These are phyloP conservation scores for Gymnoscopelus microlampas DNA, from an alignment of 2,797 vertebrate genomes.

Conservation along the genomic window DNA sequence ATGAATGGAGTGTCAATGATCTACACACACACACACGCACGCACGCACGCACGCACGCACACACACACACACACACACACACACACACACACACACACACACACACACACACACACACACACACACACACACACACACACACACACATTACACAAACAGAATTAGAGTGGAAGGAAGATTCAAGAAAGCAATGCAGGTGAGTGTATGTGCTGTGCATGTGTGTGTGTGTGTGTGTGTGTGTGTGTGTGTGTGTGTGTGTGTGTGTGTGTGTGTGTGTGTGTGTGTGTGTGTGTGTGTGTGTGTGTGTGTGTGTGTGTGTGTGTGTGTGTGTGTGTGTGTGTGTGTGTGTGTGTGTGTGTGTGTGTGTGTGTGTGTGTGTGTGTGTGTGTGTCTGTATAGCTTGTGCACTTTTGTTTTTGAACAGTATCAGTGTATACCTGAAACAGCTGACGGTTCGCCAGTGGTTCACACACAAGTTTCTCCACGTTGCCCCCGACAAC, in stretches of 20 bases:
- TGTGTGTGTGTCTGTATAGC: slow-evolving; percentile 5
- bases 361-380: slow-evolving; percentile 1
- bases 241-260: slow-evolving; percentile 1
- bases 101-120: slow-evolving; percentile 9
- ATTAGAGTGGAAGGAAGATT: slow-evolving; percentile 4
- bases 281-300: slow-evolving; percentile 13
- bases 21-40: slow-evolving; percentile 69
- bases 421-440: slow-evolving; percentile 75
- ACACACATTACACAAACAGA: slow-evolving; percentile 26
- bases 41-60: slow-evolving; percentile 11
- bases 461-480: slow-evolving; percentile 93
- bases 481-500: slow-evolving; percentile 90
- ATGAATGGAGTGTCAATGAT: slow-evolving; percentile 94
- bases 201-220: background rate
- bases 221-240: slow-evolving; percentile 1
- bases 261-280: background rate
- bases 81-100: background rate
- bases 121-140: slow-evolving; percentile 31
- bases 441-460: slow-evolving; percentile 89
- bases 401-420: too few relatives aligned
- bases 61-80: slow-evolving; percentile 13
- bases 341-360: background rate
- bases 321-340: slow-evolving; percentile 5
- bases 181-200: too few relatives aligned
- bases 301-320: background rate